Conservation (phyloP, 2,113 vertebrate genomes). For the Lasiurus borealis region DNA sequence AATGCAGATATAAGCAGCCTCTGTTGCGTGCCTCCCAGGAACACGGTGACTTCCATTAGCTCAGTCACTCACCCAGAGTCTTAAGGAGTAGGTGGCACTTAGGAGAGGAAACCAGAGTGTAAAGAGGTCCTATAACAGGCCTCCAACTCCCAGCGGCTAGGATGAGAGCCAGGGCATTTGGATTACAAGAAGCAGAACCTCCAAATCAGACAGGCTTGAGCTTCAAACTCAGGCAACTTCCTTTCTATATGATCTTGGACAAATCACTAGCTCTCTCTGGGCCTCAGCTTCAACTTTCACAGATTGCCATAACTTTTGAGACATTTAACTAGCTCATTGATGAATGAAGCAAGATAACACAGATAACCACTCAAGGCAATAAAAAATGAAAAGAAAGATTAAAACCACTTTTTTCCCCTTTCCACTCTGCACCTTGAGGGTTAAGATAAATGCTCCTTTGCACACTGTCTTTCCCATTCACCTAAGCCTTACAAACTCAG, state of each 20-base stretch:
- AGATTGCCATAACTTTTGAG: background rate
- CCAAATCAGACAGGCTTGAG: background rate
- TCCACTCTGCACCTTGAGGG: background rate
- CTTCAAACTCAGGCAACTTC: background rate
- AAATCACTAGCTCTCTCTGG: background rate
- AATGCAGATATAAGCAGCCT: background rate
- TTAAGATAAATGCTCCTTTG: background rate
- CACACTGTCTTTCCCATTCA: background rate
- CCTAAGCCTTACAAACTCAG: background rate
- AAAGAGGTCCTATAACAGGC: background rate
- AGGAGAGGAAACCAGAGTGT: background rate
- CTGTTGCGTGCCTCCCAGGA: background rate
- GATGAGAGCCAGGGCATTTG: background rate
- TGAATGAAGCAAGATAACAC: constrained; percentile 31
- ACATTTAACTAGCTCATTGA: background rate
- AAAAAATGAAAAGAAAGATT: background rate
- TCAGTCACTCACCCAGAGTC: background rate
- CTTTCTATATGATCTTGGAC: background rate
- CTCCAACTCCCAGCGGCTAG: background rate
- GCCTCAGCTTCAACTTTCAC: background rate
- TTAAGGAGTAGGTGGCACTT: background rate
- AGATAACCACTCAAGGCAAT: background rate
- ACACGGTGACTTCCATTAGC: background rate
- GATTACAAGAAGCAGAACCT: background rate
- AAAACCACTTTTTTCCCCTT: background rate